Base-by-base conservation (phyloP, 2,888 invertebrate genomes). In the Leucoma salicis region DNA sequence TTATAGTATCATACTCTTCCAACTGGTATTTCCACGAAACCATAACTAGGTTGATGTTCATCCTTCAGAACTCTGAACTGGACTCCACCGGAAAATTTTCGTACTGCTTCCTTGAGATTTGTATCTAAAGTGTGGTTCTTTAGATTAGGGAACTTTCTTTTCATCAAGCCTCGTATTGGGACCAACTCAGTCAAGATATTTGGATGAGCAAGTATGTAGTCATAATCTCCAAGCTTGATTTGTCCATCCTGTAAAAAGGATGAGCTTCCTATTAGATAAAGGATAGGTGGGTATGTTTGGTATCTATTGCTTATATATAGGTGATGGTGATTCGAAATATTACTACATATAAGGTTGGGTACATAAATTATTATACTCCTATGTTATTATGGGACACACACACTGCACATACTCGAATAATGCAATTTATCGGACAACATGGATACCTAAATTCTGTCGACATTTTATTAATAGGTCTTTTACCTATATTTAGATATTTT, bases 121-220 rank as follows among this genome's bases (percentile, higher is more conserved):
- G 83, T 52, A 39, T 93, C 93, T 13, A 97, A 68, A 0, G 94
- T 95, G 27, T 95, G 96, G 27, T 63, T 54, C 63, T 90, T 74
- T 0, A 92, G 79, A 61, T 91, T 94, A 0, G 97, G 97, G 77
- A 96, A 96, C 61, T 92, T 93, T 48, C 86, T 92, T 65, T 94
- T 96, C 90, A 97, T 86, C 31, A 97, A 70, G 1, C 96, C 97
- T 49, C 96, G 91, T 42, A 97, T 85, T 0, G 92, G 89, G 1
- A 95, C 92, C 25, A 97, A 69, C 37, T 97, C 96, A 0, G 95
- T 92, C 35, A 96, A 74, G 48, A 97, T 94, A 68, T 94, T 93
- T 0, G 95, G 94, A 83, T 97, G 95, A 0, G 95, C 95, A 10
- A 97, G 83, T 5, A 95, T 70, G 65, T 91, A 93, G 61, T 95